Evolutionary conservation across 2,797 vertebrate species (phyloP).

Genomic region (Borostomias antarcticus): DNA sequence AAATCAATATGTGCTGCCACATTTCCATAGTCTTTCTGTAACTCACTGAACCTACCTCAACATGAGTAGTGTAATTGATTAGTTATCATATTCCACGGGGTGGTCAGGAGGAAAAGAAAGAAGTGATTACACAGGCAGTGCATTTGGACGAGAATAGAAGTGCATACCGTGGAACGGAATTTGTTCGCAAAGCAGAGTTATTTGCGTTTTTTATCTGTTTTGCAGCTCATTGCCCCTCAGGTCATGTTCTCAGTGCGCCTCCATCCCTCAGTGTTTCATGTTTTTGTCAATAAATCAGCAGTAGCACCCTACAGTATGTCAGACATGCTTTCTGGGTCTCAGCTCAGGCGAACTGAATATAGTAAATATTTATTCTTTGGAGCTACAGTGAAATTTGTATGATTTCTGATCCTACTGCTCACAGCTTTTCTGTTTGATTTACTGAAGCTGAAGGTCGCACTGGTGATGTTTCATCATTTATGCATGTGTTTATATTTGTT

Average conservation of each 20-base stretch:
- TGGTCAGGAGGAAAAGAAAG: constrained; percentile 49
- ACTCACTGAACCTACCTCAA: constrained; percentile 49
- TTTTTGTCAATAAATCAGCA: constrained; percentile 79
- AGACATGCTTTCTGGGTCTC: constrained; percentile 68
- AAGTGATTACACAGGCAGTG: constrained; percentile 58
- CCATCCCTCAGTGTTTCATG: constrained; percentile 75
- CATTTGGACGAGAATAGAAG: constrained; percentile 63
- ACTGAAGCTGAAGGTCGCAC: constrained; percentile 66
- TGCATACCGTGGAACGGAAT: constrained; percentile 48
- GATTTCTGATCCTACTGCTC: constrained; percentile 55
- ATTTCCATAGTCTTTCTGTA: constrained; percentile 51
- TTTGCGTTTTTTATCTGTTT: constrained; percentile 72
- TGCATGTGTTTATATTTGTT: constrained; percentile 33
- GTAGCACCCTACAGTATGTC: constrained; percentile 65
- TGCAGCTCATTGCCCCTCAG: constrained; percentile 73
- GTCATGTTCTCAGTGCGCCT: constrained; percentile 68
- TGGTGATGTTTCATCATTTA: constrained; percentile 50
- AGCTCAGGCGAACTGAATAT: constrained; percentile 63
- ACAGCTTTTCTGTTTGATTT: constrained; percentile 65
- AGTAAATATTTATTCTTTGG: constrained; percentile 74
- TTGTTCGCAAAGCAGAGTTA: constrained; percentile 65
- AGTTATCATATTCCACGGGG: constrained; percentile 58
- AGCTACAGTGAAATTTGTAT: constrained; percentile 64
- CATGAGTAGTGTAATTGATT: constrained; percentile 66
- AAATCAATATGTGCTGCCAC: constrained; percentile 53